phyloP scores from a whole-genome alignment of 2,888 invertebrate species.

The Euphydryas editha region DNA sequence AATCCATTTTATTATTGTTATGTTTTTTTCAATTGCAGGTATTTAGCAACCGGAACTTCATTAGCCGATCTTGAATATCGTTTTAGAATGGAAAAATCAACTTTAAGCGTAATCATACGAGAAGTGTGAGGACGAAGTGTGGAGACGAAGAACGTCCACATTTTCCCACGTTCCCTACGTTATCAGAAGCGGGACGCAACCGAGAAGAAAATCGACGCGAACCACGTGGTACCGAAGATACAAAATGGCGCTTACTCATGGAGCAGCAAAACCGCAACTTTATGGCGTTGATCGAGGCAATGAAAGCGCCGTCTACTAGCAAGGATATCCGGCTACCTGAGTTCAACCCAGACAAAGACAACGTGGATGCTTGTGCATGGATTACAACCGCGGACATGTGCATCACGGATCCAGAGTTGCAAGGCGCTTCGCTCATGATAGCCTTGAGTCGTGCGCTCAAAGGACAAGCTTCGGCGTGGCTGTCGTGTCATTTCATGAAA shows the following conservation, averaged over 20 bases:
- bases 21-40: slow-evolving; percentile 18
- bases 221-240: no score
- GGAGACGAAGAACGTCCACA: no score
- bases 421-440: slow-evolving; percentile 31
- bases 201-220: no score
- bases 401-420: slow-evolving; percentile 21
- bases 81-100: slow-evolving; percentile 12
- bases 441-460: slow-evolving; percentile 33
- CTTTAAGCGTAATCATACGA: slow-evolving; percentile 10
- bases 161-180: background rate
- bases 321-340: background rate
- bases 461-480: slow-evolving; percentile 30
- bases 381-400: slow-evolving; percentile 27
- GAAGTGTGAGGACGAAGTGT: no score
- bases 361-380: no score
- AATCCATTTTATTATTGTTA: slow-evolving; percentile 2
- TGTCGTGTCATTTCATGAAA: slow-evolving; percentile 27
- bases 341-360: slow-evolving; percentile 1
- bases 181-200: slow-evolving; percentile 16
- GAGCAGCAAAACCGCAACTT: no score
- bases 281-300: slow-evolving; percentile 1
- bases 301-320: background rate
- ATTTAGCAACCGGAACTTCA: slow-evolving; percentile 17
- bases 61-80: slow-evolving; percentile 14
- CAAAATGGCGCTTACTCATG: no score